Base-by-base conservation (phyloP, 2,888 invertebrate species). In the Auanema freiburgensis region DNA sequence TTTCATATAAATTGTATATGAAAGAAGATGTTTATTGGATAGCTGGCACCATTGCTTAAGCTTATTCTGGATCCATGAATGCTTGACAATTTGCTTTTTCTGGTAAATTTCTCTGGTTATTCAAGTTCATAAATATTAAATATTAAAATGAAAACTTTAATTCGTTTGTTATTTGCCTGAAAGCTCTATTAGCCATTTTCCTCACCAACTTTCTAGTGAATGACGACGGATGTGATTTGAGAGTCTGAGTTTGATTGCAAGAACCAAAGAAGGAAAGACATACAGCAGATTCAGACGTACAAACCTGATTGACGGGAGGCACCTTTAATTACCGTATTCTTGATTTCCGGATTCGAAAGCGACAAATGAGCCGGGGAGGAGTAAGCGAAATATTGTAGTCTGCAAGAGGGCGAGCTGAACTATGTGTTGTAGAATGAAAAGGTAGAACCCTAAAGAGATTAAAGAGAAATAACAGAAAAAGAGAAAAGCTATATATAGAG, bases 301-400 rank as follows among this genome's bases (percentile, higher is more conserved):
- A 59, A 49, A 52, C 12, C 43, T 33, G 18, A 24, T 33, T 53
- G 46, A 18, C 49, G 49, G 16, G 58, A 51, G 33, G 33, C 33
- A 33, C 33, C 33, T 33, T 53, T 59, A 59, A 59, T 59, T 59
- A 59, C 59, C 59, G 59, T 59, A 59, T 51, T 12, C 59, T 53
- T 18, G 24, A 43, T 33, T 59, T 59, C 59, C 59, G 59, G 42
- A 16, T 21, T 43, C n/a, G 40, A 16, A 50, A 18, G 57, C 57
- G 57, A 59, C 59, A 60, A 53, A 60, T 53, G 60, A 60, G 60
- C 54, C 33, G 33, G 33, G 33, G 33, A 33, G 33, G 33, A 33
- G 33, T 33, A 33, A 33, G 33, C 33, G 33, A 33, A 33, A 33
- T 33, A 33, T 33, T 33, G 33, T 33, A 33, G 33, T 8, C 8